Percentiles rank a stretch among this genome's conserved stretches.
These are phyloP conservation scores for Progne subis DNA, from an alignment of 2,113 vertebrate species.

Conservation along the genomic window DNA sequence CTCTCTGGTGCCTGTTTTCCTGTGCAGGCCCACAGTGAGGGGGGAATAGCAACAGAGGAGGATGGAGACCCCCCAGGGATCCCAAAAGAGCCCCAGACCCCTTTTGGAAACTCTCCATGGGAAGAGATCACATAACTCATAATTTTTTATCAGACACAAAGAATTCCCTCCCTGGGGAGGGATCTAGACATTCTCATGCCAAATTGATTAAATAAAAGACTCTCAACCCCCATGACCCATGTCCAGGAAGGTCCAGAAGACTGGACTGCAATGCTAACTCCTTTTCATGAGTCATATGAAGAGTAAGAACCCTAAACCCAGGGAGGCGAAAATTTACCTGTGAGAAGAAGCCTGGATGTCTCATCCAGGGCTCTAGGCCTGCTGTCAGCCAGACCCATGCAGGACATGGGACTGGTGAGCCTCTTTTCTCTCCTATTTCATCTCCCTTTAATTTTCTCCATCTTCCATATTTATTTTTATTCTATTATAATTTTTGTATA, in stretches of 20 bases:
- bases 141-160: neutral
- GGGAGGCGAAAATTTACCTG: neutral
- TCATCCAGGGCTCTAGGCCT: neutral
- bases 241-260: neutral
- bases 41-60: neutral
- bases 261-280: neutral
- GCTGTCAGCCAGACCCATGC: neutral
- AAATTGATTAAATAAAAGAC: neutral
- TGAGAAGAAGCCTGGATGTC: neutral
- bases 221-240: neutral
- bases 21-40: neutral
- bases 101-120: neutral
- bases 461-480: neutral
- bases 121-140: neutral
- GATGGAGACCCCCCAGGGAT: neutral
- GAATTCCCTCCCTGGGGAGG: neutral
- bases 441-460: neutral
- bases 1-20: neutral
- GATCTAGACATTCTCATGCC: neutral
- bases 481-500: neutral
- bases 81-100: neutral
- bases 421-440: neutral
- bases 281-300: neutral
- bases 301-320: neutral
- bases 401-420: neutral